Evolutionary conservation across 2,113 vertebrate species (phyloP).

Genomic region (Athene cunicularia): DNA sequence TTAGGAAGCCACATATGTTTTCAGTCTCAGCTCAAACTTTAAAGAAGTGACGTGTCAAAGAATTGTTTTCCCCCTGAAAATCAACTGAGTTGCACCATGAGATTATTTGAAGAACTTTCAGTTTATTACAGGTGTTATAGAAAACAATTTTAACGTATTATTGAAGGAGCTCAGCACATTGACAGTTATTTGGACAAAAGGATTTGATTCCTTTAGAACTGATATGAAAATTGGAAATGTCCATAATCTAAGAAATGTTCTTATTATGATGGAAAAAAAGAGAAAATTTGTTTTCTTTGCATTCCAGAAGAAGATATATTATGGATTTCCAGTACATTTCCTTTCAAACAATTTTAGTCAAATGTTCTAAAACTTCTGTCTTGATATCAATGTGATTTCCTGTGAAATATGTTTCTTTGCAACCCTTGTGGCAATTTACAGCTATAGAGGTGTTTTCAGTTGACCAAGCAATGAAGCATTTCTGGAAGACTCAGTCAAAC

Average conservation of each 20-base stretch:
- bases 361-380: background rate
- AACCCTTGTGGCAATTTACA: background rate
- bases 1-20: background rate
- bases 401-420: background rate
- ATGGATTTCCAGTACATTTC: background rate
- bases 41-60: background rate
- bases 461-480: background rate
- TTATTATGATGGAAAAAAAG: background rate
- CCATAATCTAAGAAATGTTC: background rate
- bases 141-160: background rate
- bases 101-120: background rate
- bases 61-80: background rate
- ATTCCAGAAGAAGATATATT: background rate
- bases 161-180: background rate
- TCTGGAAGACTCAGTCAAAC: background rate
- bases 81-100: background rate
- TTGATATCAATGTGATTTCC: background rate
- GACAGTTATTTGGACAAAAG: background rate
- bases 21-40: background rate
- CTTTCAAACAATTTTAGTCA: background rate
- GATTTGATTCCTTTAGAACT: background rate
- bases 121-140: background rate
- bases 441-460: background rate
- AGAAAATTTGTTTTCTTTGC: background rate
- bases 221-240: background rate